These are phyloP conservation scores for Borostomias antarcticus DNA, from an alignment of 2,797 vertebrate genomes.

Conservation along the genomic window DNA sequence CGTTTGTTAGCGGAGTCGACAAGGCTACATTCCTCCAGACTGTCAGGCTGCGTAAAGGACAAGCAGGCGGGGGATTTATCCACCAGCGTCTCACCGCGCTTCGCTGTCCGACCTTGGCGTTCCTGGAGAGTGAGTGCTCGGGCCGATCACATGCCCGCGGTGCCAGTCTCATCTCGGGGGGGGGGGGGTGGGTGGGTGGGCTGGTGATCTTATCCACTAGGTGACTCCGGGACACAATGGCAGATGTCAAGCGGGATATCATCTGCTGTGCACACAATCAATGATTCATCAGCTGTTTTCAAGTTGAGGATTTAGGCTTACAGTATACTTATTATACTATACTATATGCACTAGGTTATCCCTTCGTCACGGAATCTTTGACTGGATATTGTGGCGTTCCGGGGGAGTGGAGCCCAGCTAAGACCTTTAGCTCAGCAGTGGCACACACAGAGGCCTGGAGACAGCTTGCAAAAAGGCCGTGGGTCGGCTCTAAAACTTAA, in stretches of 20 bases:
- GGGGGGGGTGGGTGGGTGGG: too few species aligned
- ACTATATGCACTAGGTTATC: not conserved
- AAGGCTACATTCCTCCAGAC: slow-evolving; percentile 60
- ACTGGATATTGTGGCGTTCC: too few species aligned
- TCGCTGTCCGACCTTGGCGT: not conserved
- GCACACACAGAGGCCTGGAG: too few species aligned
- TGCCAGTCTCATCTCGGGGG: not conserved
- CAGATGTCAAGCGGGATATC: slow-evolving; percentile 39
- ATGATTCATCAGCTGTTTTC: slow-evolving; percentile 28
- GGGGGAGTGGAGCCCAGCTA: too few species aligned
- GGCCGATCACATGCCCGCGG: not conserved
- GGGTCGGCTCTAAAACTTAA: too few species aligned
- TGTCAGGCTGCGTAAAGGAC: slow-evolving; percentile 57
- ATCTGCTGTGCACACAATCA: slow-evolving; percentile 14
- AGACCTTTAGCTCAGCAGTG: too few species aligned
- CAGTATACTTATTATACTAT: not conserved
- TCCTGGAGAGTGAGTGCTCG: not conserved
- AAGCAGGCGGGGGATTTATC: slow-evolving; percentile 67
- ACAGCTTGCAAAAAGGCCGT: too few species aligned
- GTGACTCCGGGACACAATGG: slow-evolving; percentile 39
- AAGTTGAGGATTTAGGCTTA: not conserved
- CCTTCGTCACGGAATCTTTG: not conserved
- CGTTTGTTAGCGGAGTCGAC: slow-evolving; percentile 58
- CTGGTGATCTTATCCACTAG: slow-evolving; percentile 37
- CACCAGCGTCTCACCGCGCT: slow-evolving; percentile 27